Base-by-base conservation (phyloP, 2,797 vertebrate species). In the Otus scops region DNA sequence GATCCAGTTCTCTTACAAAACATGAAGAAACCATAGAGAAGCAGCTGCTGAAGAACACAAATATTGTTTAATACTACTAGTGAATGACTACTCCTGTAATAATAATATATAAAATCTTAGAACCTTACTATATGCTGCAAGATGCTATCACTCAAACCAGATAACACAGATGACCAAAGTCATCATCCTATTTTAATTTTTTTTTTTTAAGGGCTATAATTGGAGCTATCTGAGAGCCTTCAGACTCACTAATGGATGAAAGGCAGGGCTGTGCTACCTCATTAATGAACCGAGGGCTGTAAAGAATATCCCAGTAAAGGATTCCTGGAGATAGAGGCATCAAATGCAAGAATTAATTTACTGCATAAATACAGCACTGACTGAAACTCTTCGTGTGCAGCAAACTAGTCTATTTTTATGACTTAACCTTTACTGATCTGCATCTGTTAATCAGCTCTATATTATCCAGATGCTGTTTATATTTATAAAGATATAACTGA, bases 401-500 rank as follows among this genome's bases (percentile, higher is more conserved):
- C 60, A 56, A 75, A 24, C 24, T 5, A 24, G 48, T 84, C 75
- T 85, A 45, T 94, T 95, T 97, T 97, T 93, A 47, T 61, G 11
- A 7, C 32, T 73, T 65, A 53, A 78, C 73, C 81, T 94, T 95
- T 78, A 36, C 74, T 77, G 63, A 65, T 74, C 68, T 7, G 8
- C 60, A 20, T 71, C 63, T 60, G 56, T 27, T 94, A 65, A 91
- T 75, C 88, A 92, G 56, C 43, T 92, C 80, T 48, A 0, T 15
- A 39, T 88, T 68, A 53, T 47, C 83, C 79, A 82, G 69, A 63
- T 54, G 9, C 22, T 45, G 18, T 57, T 63, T 51, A 18, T 56
- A 45, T 57, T 92, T 69, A 54, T 43, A 60, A 68, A 69, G 70
- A 24, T 28, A 19, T 15, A 39, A 45, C 17, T 27, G 60, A 39